Conservation (phyloP, 2,888 invertebrate genomes). For the Cheilosia soror region DNA sequence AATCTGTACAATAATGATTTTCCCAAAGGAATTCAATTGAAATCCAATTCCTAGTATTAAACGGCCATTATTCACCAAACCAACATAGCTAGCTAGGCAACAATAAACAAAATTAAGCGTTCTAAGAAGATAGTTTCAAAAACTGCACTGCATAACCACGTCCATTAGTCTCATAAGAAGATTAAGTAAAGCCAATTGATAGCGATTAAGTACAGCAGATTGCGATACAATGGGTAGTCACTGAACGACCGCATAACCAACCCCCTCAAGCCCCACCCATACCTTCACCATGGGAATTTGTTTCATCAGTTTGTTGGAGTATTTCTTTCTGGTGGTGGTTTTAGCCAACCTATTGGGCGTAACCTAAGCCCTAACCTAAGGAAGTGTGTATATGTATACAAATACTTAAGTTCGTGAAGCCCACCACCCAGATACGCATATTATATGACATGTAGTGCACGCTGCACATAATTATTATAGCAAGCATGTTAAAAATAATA, state of each 20-base stretch:
- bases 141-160: slow-evolving; percentile 29
- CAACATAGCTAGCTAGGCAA: background rate
- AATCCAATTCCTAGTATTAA: too few relatives aligned
- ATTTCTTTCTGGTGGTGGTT: slow-evolving; percentile 1
- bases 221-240: slow-evolving; percentile 48
- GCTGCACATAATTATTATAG: background rate
- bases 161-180: slow-evolving; percentile 44
- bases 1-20: too few relatives aligned
- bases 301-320: slow-evolving; percentile 9
- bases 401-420: too few relatives aligned
- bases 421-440: too few relatives aligned
- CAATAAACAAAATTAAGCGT: background rate
- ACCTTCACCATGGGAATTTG: slow-evolving; percentile 6
- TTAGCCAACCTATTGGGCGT: too few relatives aligned
- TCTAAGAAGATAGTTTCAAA: slow-evolving; percentile 14
- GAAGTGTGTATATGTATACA: too few relatives aligned
- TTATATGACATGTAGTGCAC: too few relatives aligned
- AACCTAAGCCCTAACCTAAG: too few relatives aligned
- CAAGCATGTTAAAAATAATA: slow-evolving; percentile 14
- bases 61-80: too few relatives aligned
- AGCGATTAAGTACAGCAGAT: slow-evolving; percentile 48
- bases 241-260: slow-evolving; percentile 26
- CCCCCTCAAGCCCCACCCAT: background rate
- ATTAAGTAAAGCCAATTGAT: slow-evolving; percentile 64
- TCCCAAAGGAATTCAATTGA: too few relatives aligned